These are phyloP conservation scores for Mormyrus hasselquistii DNA, from an alignment of 2,797 vertebrate genomes.

Conservation along the genomic window DNA sequence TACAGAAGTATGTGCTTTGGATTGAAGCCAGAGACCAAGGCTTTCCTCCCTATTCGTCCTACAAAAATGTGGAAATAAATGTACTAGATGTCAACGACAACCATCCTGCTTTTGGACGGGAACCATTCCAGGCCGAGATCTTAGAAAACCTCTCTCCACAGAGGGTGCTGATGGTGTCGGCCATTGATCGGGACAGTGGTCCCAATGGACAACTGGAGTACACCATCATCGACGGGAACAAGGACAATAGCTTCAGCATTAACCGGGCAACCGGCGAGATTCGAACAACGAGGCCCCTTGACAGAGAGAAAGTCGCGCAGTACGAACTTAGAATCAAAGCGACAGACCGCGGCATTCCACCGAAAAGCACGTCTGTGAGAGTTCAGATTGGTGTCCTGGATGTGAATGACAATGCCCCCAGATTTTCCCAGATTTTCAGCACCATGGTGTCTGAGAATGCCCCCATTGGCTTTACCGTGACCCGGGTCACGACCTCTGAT, in stretches of 20 bases:
- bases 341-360: constrained; percentile 73
- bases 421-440: constrained; percentile 96
- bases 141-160: constrained; percentile 84
- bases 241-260: constrained; percentile 82
- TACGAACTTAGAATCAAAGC: constrained; percentile 78
- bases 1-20: constrained; percentile 88
- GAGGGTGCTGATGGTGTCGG: constrained; percentile 74
- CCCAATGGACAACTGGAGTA: constrained; percentile 86
- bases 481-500: constrained; percentile 88
- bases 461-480: constrained; percentile 82
- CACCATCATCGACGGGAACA: constrained; percentile 79
- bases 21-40: constrained; percentile 90
- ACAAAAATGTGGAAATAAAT: constrained; percentile 80
- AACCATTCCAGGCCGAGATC: constrained; percentile 81
- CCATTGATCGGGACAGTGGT: constrained; percentile 80
- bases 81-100: constrained; percentile 93
- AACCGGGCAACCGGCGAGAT: constrained; percentile 83
- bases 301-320: constrained; percentile 77
- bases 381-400: constrained; percentile 82
- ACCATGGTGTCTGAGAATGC: constrained; percentile 88
- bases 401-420: constrained; percentile 91
- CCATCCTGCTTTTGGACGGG: constrained; percentile 74
- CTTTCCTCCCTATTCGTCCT: constrained; percentile 93
- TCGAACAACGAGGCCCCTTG: constrained; percentile 74
- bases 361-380: constrained; percentile 73